phyloP scores from a whole-genome alignment of 2,113 vertebrate genomes.

The Bettongia penicillata region DNA sequence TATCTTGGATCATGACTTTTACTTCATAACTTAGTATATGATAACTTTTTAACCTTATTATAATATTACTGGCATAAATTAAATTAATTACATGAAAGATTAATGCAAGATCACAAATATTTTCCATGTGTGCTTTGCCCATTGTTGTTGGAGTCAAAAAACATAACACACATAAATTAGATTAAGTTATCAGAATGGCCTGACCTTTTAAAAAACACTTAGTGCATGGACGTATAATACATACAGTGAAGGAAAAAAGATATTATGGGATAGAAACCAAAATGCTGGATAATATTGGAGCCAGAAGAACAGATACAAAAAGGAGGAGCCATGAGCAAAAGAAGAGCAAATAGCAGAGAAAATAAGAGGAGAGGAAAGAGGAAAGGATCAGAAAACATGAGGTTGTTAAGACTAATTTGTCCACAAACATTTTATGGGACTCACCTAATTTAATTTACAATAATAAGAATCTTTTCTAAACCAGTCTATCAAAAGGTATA shows the following conservation, averaged over 20 bases:
- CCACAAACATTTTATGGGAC: slow-evolving; percentile 2
- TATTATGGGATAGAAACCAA: not conserved
- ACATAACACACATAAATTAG: not conserved
- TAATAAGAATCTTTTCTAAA: slow-evolving; percentile 32
- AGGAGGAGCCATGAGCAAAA: not conserved
- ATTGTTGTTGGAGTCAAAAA: not conserved
- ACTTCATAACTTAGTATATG: too few relatives aligned
- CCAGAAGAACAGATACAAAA: not conserved
- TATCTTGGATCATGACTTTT: too few relatives aligned
- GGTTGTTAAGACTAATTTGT: slow-evolving; percentile 31
- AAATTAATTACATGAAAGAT: too few relatives aligned
- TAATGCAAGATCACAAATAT: too few relatives aligned
- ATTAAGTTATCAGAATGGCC: not conserved
- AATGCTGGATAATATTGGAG: not conserved
- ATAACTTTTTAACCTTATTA: too few relatives aligned
- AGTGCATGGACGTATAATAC: not conserved
- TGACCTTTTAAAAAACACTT: not conserved
- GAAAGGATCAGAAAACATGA: not conserved
- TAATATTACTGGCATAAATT: too few relatives aligned
- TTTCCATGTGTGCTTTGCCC: not conserved
- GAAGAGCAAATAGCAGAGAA: not conserved
- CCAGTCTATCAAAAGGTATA: slow-evolving; percentile 42
- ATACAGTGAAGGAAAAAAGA: not conserved
- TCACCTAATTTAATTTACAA: slow-evolving; percentile 37
- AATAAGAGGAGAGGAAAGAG: not conserved